phyloP scores from a whole-genome alignment of 2,797 vertebrate genomes.

The Myotis findleyi region DNA sequence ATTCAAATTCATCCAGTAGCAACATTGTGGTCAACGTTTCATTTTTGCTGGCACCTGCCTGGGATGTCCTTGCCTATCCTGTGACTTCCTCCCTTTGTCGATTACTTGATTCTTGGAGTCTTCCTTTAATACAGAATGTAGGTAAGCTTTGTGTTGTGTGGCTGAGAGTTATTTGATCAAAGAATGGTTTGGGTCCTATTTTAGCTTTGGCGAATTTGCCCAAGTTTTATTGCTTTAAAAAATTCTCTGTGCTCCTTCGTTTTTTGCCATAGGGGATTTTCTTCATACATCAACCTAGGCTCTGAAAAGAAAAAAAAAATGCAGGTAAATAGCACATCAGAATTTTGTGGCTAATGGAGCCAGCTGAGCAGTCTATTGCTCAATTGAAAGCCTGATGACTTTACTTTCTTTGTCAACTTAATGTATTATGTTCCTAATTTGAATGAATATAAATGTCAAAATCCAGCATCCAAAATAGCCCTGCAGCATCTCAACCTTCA shows the following conservation, averaged over 20 bases:
- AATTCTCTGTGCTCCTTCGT: not conserved
- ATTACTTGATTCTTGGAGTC: not conserved
- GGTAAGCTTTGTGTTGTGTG: not conserved
- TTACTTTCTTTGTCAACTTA: slow-evolving; percentile 58
- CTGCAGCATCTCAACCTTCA: slow-evolving; percentile 67
- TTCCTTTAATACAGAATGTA: not conserved
- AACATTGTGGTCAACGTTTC: not conserved
- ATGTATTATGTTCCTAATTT: slow-evolving; percentile 44
- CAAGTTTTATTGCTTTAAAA: not conserved
- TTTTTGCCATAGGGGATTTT: not conserved
- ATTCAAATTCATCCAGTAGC: not conserved
- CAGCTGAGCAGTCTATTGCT: not conserved
- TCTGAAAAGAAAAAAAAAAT: not conserved
- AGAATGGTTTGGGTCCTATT: not conserved
- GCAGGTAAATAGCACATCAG: not conserved
- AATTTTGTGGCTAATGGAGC: not conserved
- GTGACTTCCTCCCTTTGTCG: not conserved
- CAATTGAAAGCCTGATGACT: not conserved
- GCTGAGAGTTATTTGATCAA: not conserved
- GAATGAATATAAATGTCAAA: slow-evolving; percentile 66
- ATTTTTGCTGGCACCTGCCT: not conserved
- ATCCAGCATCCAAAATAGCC: slow-evolving; percentile 54
- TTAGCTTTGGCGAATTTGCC: not conserved
- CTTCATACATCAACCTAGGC: not conserved
- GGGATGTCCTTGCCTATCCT: not conserved